Percentiles rank a stretch among this genome's conserved stretches.
Conservation (phyloP, 1,140 invertebrate species). For the Micrasema longulum region DNA sequence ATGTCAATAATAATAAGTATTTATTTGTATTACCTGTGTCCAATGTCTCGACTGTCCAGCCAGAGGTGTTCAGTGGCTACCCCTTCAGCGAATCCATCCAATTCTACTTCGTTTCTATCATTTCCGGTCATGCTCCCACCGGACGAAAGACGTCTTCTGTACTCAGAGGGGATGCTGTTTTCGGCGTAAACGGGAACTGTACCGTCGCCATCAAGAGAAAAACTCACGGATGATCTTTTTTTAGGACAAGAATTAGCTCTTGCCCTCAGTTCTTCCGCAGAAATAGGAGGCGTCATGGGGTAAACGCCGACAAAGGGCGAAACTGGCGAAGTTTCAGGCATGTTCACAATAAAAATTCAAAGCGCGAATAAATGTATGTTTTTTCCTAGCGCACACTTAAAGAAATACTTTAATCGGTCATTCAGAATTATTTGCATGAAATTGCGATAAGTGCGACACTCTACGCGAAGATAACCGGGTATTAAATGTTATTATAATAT, state of each 20-base stretch:
- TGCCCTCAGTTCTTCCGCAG: slow-evolving; percentile 66
- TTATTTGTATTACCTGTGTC: slow-evolving; percentile 68
- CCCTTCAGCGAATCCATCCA: slow-evolving; percentile 73
- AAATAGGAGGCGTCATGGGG: slow-evolving; percentile 64
- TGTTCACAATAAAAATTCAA: slow-evolving; percentile 20
- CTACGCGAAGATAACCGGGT: no score
- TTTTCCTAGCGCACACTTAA: no score
- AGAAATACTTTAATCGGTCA: no score
- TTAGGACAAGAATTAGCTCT: slow-evolving; percentile 67
- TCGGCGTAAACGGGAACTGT: slow-evolving; percentile 57
- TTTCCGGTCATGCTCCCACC: slow-evolving; percentile 58
- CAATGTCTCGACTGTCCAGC: slow-evolving; percentile 70
- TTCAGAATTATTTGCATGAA: no score
- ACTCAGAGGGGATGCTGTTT: slow-evolving; percentile 55
- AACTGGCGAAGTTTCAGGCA: slow-evolving; percentile 59
- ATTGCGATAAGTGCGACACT: no score
- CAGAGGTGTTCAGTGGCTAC: slow-evolving; percentile 63
- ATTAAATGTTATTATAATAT: no score
- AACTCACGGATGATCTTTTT: slow-evolving; percentile 54
- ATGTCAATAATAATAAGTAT: no score
- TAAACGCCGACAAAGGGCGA: slow-evolving; percentile 64
- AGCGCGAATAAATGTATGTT: no score
- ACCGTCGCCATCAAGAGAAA: slow-evolving; percentile 25
- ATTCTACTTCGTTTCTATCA: slow-evolving; percentile 68
- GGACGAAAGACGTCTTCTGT: slow-evolving; percentile 31